A percentile compares a stretch with the other conserved stretches of the same genome.
phyloP scores from a whole-genome alignment of 2,797 vertebrate species.

The Luscinia megarhynchos region DNA sequence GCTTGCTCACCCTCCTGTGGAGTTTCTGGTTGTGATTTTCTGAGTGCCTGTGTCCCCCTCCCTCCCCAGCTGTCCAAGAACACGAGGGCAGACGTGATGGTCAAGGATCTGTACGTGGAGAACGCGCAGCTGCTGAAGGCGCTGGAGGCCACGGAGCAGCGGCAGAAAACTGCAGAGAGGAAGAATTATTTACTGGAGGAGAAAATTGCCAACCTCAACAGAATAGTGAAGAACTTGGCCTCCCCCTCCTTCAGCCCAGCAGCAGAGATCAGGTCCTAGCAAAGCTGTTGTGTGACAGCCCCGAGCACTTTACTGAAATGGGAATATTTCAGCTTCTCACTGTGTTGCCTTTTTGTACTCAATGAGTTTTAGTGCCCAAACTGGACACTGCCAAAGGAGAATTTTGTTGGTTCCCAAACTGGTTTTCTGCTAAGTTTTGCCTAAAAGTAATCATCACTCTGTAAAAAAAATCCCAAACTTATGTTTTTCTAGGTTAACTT shows the following conservation, averaged over 20 bases:
- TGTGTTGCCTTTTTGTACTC: slow-evolving; percentile 10
- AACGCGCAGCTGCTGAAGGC: slow-evolving; percentile 90
- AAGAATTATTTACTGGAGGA: slow-evolving; percentile 94
- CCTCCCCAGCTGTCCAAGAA: background rate
- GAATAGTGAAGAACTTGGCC: slow-evolving; percentile 88
- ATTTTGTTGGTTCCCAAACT: background rate
- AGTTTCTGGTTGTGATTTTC: accelerated
- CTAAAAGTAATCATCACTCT: background rate
- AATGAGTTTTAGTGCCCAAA: background rate
- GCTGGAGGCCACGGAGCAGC: slow-evolving; percentile 88
- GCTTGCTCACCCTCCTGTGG: accelerated
- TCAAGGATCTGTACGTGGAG: slow-evolving; percentile 91
- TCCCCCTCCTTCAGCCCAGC: slow-evolving; percentile 74
- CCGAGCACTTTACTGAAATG: slow-evolving; percentile 70
- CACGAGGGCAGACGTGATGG: slow-evolving; percentile 71
- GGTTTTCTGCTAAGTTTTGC: background rate
- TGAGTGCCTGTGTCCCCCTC: background rate
- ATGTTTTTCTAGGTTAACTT: background rate
- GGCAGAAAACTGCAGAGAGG: slow-evolving; percentile 89
- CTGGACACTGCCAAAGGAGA: slow-evolving; percentile 28
- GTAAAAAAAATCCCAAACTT: background rate
- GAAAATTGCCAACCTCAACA: slow-evolving; percentile 92
- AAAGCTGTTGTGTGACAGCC: background rate
- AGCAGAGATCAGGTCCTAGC: slow-evolving; percentile 71
- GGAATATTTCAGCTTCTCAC: slow-evolving; percentile 41